A percentile compares a stretch with the other conserved stretches of the same genome.
Evolutionary conservation across 2,888 invertebrate species (phyloP).

Genomic region (Catocala fraxini): DNA sequence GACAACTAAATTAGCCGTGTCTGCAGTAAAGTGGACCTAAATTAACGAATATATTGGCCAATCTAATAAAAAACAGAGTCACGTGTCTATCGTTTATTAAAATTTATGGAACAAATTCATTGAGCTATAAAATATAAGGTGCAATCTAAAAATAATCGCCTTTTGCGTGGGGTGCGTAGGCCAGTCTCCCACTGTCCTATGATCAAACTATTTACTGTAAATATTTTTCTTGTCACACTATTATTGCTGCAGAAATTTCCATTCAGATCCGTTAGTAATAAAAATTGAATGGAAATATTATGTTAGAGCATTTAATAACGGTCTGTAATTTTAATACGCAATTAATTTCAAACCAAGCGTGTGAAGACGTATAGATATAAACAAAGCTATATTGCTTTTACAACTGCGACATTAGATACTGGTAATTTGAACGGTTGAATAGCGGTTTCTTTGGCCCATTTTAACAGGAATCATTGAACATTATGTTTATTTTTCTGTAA

Average conservation of each 20-base stretch:
- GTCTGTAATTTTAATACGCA: slow-evolving; percentile 20
- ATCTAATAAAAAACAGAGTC: neutral
- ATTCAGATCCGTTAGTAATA: neutral
- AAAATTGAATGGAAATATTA: slow-evolving; percentile 4
- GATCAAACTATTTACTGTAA: neutral
- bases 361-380: neutral
- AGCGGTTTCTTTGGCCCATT: neutral
- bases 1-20: too few relatives aligned
- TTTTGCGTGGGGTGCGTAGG: neutral
- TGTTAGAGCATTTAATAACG: slow-evolving; percentile 20
- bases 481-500: slow-evolving; percentile 4
- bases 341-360: slow-evolving; percentile 13
- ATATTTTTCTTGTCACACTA: neutral
- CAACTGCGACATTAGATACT: slow-evolving; percentile 1
- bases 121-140: neutral
- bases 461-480: neutral
- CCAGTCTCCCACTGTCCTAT: neutral
- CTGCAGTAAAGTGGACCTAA: too few relatives aligned
- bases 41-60: neutral
- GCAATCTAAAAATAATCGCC: neutral
- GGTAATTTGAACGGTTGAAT: neutral
- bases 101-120: neutral
- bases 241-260: neutral
- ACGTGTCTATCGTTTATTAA: neutral
- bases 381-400: neutral